A percentile compares a stretch with the other conserved stretches of the same genome.
Conservation (phyloP, 2,113 vertebrate species). For the Anthoscopus minutus region DNA sequence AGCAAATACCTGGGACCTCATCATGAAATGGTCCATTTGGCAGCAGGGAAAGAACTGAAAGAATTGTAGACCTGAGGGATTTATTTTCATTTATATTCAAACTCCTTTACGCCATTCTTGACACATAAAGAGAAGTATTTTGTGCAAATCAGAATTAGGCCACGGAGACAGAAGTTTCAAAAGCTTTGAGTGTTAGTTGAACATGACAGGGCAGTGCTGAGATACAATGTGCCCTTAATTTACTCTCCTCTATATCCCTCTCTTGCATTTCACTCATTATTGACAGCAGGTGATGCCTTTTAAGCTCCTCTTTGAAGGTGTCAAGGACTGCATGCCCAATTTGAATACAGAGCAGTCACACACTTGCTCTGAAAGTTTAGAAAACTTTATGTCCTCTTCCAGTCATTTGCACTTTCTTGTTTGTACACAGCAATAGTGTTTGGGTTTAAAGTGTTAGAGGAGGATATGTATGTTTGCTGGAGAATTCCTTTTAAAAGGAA, state of each 20-base stretch:
- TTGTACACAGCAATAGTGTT: not conserved
- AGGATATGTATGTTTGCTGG: not conserved
- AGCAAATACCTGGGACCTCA: not conserved
- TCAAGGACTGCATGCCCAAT: not conserved
- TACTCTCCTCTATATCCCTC: not conserved
- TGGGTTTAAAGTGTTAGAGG: not conserved
- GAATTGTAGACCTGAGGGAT: not conserved
- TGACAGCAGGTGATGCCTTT: not conserved
- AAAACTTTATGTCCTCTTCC: not conserved
- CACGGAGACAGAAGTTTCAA: not conserved
- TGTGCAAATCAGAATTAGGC: not conserved
- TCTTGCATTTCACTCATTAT: not conserved
- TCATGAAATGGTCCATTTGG: conserved; percentile 26
- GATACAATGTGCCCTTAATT: not conserved
- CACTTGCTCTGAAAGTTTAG: not conserved
- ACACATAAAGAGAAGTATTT: not conserved
- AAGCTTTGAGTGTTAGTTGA: not conserved
- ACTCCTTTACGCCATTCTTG: not conserved
- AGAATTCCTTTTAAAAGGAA: not conserved
- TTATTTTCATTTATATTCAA: conserved; percentile 10
- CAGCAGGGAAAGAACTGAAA: not conserved
- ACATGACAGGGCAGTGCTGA: not conserved
- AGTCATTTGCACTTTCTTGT: not conserved
- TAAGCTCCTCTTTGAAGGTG: not conserved
- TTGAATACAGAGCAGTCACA: accelerated